Conservation (phyloP, 2,888 invertebrate species). For the Taphrorychus bicolor region DNA sequence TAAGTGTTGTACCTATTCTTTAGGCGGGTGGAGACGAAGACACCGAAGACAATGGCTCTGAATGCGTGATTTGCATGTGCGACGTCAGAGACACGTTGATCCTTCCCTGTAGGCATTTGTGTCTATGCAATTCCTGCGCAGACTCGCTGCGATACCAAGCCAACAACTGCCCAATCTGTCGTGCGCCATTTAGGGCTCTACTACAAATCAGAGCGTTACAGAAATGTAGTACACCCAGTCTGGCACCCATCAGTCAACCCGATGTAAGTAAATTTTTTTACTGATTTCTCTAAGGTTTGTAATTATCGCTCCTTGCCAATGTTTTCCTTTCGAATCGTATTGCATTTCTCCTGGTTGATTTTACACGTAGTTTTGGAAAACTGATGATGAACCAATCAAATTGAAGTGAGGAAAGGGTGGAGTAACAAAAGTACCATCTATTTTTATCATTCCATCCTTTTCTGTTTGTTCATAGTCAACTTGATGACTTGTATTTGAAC, state of each 20-base stretch:
- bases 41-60: slow-evolving; percentile 92
- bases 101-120: slow-evolving; percentile 95
- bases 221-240: slow-evolving; percentile 65
- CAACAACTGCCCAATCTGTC: slow-evolving; percentile 98
- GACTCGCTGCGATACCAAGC: slow-evolving; percentile 97
- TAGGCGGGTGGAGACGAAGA: slow-evolving; percentile 74
- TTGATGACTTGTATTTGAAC: too few relatives aligned
- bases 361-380: too few relatives aligned
- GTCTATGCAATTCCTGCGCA: slow-evolving; percentile 96
- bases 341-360: too few relatives aligned
- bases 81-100: slow-evolving; percentile 97
- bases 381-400: too few relatives aligned
- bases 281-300: too few relatives aligned
- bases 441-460: too few relatives aligned
- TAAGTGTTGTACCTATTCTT: slow-evolving; percentile 7
- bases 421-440: too few relatives aligned
- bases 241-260: slow-evolving; percentile 66
- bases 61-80: slow-evolving; percentile 99
- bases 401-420: too few relatives aligned
- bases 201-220: slow-evolving; percentile 94
- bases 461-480: too few relatives aligned
- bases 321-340: too few relatives aligned
- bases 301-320: too few relatives aligned
- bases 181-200: slow-evolving; percentile 97
- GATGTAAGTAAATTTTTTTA: slow-evolving; percentile 63